These are phyloP conservation scores for Paramacrobiotus metropolitanus DNA, from an alignment of 1,140 invertebrate genomes.

Conservation along the genomic window DNA sequence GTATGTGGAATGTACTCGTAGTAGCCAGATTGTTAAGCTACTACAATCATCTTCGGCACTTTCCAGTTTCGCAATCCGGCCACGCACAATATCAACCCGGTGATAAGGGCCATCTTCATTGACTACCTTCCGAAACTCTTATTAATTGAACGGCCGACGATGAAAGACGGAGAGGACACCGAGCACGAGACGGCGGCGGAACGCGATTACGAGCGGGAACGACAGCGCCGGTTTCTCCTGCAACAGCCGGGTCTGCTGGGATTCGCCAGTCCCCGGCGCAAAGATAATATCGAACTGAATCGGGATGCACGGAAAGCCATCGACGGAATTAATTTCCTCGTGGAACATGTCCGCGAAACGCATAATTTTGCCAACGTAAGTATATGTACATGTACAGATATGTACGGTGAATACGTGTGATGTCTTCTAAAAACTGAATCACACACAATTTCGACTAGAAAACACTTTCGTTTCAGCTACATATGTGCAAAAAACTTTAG, in stretches of 20 bases:
- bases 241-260: neutral
- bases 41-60: neutral
- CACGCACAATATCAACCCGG: constrained; percentile 75
- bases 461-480: too few relatives aligned
- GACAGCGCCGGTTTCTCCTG: neutral
- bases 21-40: neutral
- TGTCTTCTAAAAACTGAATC: too few relatives aligned
- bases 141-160: constrained; percentile 25
- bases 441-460: too few relatives aligned
- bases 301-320: neutral
- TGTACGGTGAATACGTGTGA: too few relatives aligned
- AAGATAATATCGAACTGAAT: neutral
- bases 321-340: neutral
- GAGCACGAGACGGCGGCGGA: neutral
- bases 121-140: constrained; percentile 48
- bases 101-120: constrained; percentile 68
- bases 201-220: neutral
- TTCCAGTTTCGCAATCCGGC: constrained; percentile 69
- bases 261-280: neutral
- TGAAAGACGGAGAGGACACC: neutral
- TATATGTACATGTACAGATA: too few relatives aligned
- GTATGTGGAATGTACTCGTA: too few relatives aligned
- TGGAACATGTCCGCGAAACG: neutral
- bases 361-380: neutral
- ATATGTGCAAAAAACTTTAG: too few relatives aligned